Percentiles rank a stretch among this genome's conserved stretches.
These are phyloP conservation scores for Acipenser ruthenus DNA, from an alignment of 2,797 vertebrate genomes.

Conservation along the genomic window DNA sequence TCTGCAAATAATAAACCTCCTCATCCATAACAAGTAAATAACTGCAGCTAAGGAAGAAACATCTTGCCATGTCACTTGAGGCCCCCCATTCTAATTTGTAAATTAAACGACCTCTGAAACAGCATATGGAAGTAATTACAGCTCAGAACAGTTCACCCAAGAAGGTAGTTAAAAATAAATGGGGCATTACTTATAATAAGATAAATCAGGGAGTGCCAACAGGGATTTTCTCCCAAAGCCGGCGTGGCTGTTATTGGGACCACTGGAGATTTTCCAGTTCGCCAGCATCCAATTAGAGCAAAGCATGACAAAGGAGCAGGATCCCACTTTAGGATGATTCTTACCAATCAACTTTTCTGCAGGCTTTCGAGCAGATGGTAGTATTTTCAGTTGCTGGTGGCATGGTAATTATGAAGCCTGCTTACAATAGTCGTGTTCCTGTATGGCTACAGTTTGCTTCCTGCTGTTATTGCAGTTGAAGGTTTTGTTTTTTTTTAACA, in stretches of 20 bases:
- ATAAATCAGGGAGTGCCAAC: constrained; percentile 20
- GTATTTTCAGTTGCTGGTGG: no score
- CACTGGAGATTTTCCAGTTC: constrained; percentile 25
- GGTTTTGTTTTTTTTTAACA: no score
- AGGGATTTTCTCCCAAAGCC: background rate
- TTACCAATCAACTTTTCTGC: no score
- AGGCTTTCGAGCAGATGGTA: no score
- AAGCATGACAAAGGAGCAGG: constrained; percentile 18
- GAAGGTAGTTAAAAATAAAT: constrained; percentile 33
- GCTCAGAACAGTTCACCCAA: constrained; percentile 46
- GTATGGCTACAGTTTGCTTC: no score
- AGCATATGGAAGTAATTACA: constrained; percentile 63
- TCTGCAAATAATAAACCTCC: no score
- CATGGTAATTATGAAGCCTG: no score
- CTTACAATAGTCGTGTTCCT: no score
- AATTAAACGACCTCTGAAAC: constrained; percentile 59
- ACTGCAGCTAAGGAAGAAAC: no score
- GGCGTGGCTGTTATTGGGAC: constrained; percentile 33
- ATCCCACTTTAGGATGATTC: background rate
- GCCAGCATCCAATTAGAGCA: constrained; percentile 23
- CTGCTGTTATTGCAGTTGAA: no score
- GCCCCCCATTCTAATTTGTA: constrained; percentile 55
- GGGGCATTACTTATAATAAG: constrained; percentile 58
- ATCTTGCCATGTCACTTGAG: background rate
- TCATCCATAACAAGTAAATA: no score